Base-by-base conservation (phyloP, 2,888 invertebrate genomes). In the Drosophila nigritarsus region DNA sequence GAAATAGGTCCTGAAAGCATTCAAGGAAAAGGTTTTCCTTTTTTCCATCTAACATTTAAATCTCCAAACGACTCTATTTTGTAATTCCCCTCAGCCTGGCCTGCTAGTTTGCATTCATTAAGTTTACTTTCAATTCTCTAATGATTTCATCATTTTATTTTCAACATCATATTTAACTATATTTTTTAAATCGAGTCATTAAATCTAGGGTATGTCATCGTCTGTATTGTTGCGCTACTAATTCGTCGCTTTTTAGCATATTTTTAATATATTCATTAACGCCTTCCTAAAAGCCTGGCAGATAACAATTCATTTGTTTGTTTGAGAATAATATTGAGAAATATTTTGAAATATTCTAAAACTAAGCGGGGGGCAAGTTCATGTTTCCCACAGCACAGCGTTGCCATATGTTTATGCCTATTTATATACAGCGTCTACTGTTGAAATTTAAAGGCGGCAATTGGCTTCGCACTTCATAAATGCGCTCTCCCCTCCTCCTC, bases 391-490 rank as follows among this genome's bases (percentile, higher is more conserved):
- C 51, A 56, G 75, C 45, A 27, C 38, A 40, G 40, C n/a, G 54
- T 48, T 76, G 55, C 80, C 76, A 76, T 65, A 75, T 77, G 77
- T n/a, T 70, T 63, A 24, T 34, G 48, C 56, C 64, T 77, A 68
- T 61, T 75, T 80, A 76, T 78, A 76, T 70, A 60, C 51, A 80
- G 61, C 73, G 73, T 73, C 78, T 69, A 63, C 66, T 62, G 65
- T 68, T 73, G 68, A 80, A 74, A 85, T 72, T 50, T 55, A 63
- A 73, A 72, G 65, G 56, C 87, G 77, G 65, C 86, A 82, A 87
- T 89, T 84, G 78, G 82, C 87, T 83, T 84, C 87, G 83, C 83
- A 84, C 83, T 89, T 89, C 87, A 89, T 84, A 73, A 87, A 89
- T 63, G 77, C 56, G 56, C 63, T 18, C 62, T 45, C 32, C 9